Evolutionary conservation across 1,140 invertebrate species (phyloP).

Genomic region (Drosophila baimaii): DNA sequence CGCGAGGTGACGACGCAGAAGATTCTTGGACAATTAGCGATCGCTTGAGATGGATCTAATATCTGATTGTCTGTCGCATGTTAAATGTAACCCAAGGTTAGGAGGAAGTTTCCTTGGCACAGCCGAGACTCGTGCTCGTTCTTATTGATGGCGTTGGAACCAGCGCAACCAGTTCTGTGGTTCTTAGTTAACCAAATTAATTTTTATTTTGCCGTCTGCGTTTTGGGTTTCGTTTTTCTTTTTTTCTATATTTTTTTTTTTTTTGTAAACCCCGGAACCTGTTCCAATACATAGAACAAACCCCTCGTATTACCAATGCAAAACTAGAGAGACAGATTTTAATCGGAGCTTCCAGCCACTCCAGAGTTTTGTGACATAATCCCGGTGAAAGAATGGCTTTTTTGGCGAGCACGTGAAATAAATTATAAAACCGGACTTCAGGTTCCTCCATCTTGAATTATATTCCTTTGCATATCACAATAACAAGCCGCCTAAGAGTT

Average conservation of each 20-base stretch:
- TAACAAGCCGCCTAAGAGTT: constrained; percentile 1
- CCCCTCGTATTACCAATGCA: constrained; percentile 7
- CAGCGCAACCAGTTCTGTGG: constrained; percentile 49
- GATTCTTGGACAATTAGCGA: constrained; percentile 47
- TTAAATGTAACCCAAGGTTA: constrained; percentile 60
- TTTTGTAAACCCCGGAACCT: constrained; percentile 37
- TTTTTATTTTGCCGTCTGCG: constrained; percentile 24
- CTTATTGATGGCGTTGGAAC: constrained; percentile 33
- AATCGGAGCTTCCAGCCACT: constrained; percentile 6
- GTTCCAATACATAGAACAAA: constrained; percentile 21
- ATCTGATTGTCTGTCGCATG: constrained; percentile 27
- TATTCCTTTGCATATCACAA: constrained; percentile 18
- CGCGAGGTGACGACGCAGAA: constrained; percentile 7
- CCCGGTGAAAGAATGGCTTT: constrained; percentile 14
- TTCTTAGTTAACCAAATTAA: constrained; percentile 57
- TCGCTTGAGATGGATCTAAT: constrained; percentile 14
- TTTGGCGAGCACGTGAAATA: constrained; percentile 24
- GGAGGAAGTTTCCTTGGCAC: constrained; percentile 24
- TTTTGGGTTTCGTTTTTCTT: constrained; percentile 27
- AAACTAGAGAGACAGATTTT: constrained; percentile 26
- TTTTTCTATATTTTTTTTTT: too few species aligned
- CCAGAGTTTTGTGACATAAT: constrained; percentile 64
- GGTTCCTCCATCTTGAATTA: constrained; percentile 1
- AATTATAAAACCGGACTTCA: constrained; percentile 52
- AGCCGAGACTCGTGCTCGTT: constrained; percentile 18